Conservation (phyloP, 2,797 vertebrate genomes). For the Schizopygopsis pylzovi region DNA sequence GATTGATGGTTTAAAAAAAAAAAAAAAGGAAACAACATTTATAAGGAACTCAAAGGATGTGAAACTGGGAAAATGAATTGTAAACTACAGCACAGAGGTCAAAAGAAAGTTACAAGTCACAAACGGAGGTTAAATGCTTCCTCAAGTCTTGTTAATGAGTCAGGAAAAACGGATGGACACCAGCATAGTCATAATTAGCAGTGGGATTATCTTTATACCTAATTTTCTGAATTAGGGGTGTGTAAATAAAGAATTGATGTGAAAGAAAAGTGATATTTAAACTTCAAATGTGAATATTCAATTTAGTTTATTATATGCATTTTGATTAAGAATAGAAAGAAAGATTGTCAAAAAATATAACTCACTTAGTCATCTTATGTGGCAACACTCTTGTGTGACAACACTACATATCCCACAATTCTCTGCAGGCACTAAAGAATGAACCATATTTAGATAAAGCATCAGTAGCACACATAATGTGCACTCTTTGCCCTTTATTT, state of each 20-base stretch:
- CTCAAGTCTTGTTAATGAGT: background rate
- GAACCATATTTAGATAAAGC: background rate
- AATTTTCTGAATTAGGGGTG: background rate
- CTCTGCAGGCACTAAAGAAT: background rate
- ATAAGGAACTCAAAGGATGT: background rate
- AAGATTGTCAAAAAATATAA: background rate
- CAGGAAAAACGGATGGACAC: background rate
- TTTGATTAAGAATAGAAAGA: background rate
- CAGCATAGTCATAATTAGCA: background rate
- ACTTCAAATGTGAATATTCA: background rate
- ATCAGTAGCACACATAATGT: background rate
- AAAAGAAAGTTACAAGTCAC: background rate
- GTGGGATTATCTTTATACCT: background rate
- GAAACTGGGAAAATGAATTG: background rate
- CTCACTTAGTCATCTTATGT: background rate
- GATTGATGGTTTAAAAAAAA: slow-evolving; percentile 13
- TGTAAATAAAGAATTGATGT: background rate
- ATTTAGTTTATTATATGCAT: background rate
- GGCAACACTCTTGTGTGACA: background rate
- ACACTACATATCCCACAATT: background rate
- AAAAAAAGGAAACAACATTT: background rate
- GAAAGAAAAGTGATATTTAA: background rate
- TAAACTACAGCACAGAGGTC: background rate
- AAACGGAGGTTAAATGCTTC: background rate
- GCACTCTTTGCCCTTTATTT: background rate